Evolutionary conservation across 2,113 vertebrate genomes (phyloP).

Genomic region (Circaetus cinerascens): DNA sequence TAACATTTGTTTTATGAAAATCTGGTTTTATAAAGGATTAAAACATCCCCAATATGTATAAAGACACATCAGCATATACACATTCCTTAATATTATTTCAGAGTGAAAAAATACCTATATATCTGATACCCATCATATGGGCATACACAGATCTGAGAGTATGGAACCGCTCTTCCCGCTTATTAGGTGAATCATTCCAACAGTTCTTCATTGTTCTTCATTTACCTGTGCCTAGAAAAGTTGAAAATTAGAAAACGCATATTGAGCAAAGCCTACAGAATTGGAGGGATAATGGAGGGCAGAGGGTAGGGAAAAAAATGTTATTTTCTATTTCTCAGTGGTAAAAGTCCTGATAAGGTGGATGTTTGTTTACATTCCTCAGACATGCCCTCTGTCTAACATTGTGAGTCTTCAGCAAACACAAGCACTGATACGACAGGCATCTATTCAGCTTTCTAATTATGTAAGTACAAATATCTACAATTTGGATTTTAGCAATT

Average conservation of each 20-base stretch:
- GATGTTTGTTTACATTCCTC: conserved; percentile 28
- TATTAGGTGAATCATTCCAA: not conserved
- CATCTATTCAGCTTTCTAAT: conserved; percentile 21
- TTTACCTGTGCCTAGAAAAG: not conserved
- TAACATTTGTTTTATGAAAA: not conserved
- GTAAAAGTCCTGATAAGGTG: conserved; percentile 20
- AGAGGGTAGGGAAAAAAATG: not conserved
- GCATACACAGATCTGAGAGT: not conserved
- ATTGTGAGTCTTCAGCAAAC: conserved; percentile 14
- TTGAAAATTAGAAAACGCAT: not conserved
- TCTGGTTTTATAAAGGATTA: not conserved
- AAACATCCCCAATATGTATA: not conserved
- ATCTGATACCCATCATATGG: not conserved
- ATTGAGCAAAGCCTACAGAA: not conserved
- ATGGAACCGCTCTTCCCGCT: not conserved
- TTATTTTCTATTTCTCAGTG: conserved; percentile 19
- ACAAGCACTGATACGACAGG: not conserved
- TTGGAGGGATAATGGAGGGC: not conserved
- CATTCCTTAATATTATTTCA: not conserved
- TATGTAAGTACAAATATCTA: not conserved
- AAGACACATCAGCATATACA: not conserved
- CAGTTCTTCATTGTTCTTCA: not conserved
- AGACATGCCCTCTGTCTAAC: conserved; percentile 1
- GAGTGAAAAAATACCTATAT: not conserved
- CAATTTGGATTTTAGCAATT: not conserved